Base-by-base conservation (phyloP, 2,888 invertebrate genomes). In the Melanostoma scalare region DNA sequence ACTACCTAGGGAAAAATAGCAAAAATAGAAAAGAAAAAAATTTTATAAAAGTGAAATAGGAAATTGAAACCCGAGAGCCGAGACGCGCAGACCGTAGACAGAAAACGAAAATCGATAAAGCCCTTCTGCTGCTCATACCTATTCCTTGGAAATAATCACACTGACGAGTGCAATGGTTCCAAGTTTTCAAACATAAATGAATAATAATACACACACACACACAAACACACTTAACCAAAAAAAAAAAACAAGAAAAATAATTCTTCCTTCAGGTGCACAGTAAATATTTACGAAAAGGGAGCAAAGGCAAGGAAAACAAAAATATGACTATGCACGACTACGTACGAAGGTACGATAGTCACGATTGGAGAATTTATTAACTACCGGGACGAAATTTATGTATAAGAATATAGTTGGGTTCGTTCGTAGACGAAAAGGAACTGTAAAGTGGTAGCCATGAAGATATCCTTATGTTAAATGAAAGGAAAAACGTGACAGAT, bases 101-200 rank as follows among this genome's bases (percentile, higher is more conserved):
- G 60, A 53, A 75, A 56, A 60, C 44, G 46, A 80, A 80, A 82
- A 82, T 82, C 82, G 82, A 82, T 82, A 82, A 20, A 20, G 38
- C 44, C 48, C 50, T 71, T 63, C 65, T 40, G 44, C 9, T 4
- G 6, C 6, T 10, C 60, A 38, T 38, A 4, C 65, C 36, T 65
- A 4, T 48, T n/a, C 30, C 52, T 65, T 42, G 40, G 9, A 42
- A 10, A 30, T 58, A 67, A 60, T 53, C 67, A 78, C 38, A 52
- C 60, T 46, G 72, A 61, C 56, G 73, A 44, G 33, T 74, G 61
- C 56, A 68, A 68, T 61, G 63, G 65, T 58, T 42, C 48, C 67
- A 0, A 42, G 42, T 20, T 20, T 20, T 20, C 20, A 20, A 20
- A 20, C 20, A 20, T 30, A 40, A 42, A 65, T 20, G 46, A 63